Percentiles rank a stretch among this genome's conserved stretches.
Conservation (phyloP, 2,797 vertebrate species). For the Scomberomorus guttatus region DNA sequence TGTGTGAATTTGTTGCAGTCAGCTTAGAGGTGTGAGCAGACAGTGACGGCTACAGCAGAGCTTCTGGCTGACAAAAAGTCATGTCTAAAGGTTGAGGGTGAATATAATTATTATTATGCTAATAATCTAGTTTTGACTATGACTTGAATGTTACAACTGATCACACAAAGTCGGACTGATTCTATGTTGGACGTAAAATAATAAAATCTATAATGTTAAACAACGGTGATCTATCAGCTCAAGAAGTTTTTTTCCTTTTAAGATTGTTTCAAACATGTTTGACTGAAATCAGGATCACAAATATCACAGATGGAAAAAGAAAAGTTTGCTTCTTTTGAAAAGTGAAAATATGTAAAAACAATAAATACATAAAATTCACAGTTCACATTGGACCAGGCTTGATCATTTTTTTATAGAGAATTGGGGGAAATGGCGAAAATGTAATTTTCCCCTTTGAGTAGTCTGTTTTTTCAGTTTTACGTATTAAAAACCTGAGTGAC, state of each 20-base stretch:
- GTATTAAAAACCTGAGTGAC: too few species aligned
- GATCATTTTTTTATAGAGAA: too few species aligned
- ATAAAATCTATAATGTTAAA: not conserved
- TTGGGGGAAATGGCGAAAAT: too few species aligned
- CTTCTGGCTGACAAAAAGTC: not conserved
- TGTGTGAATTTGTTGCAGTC: constrained; percentile 50
- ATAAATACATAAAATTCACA: too few species aligned
- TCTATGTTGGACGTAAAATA: not conserved
- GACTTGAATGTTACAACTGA: not conserved
- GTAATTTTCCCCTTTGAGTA: too few species aligned
- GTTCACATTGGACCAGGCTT: too few species aligned
- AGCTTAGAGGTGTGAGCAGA: constrained; percentile 14
- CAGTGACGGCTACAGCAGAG: constrained; percentile 1
- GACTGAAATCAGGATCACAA: not conserved
- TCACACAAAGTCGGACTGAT: too few species aligned
- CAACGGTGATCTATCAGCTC: too few species aligned
- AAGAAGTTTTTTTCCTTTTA: not conserved
- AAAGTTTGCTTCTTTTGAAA: not conserved
- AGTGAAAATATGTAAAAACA: not conserved
- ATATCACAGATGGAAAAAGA: constrained; percentile 8
- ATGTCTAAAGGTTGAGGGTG: fast-evolving
- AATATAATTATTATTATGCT: not conserved
- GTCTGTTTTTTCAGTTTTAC: not conserved
- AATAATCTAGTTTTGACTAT: too few species aligned
- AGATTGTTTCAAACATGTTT: not conserved